phyloP scores from a whole-genome alignment of 2,888 invertebrate genomes.

The Eupithecia inturbata region DNA sequence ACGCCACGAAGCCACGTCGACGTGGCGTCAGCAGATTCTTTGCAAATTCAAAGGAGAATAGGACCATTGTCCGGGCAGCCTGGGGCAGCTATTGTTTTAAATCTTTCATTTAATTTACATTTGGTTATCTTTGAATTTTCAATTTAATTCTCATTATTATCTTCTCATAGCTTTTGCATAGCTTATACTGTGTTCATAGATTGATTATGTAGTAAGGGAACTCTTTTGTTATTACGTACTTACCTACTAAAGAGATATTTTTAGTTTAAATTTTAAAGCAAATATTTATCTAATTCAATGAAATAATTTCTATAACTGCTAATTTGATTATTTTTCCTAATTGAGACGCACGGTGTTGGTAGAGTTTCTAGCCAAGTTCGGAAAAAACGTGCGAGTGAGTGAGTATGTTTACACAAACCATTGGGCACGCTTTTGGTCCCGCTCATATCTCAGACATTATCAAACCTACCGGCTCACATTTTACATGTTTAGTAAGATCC shows the following conservation, averaged over 20 bases:
- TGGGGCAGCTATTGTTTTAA: conserved; percentile 25
- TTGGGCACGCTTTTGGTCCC: too few species aligned
- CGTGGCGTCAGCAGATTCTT: conserved; percentile 32
- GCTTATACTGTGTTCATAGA: neutral
- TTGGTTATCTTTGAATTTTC: neutral
- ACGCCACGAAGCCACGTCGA: conserved; percentile 10
- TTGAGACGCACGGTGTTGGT: too few species aligned
- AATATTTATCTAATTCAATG: too few species aligned
- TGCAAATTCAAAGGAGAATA: conserved; percentile 22
- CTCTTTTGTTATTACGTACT: too few species aligned
- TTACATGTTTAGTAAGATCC: too few species aligned
- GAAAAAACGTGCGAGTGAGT: too few species aligned
- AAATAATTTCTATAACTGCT: neutral
- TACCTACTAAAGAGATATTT: too few species aligned
- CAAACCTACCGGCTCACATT: too few species aligned
- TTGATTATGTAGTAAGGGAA: neutral
- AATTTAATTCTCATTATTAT: neutral
- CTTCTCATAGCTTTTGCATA: conserved; percentile 3
- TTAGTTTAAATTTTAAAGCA: too few species aligned
- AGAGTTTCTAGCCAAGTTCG: too few species aligned
- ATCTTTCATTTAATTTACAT: conserved; percentile 19
- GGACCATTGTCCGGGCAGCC: conserved; percentile 27
- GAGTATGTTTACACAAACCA: too few species aligned
- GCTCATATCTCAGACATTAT: too few species aligned
- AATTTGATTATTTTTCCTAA: neutral